A percentile compares a stretch with the other conserved stretches of the same genome.
Conservation (phyloP, 2,888 invertebrate species). For the Sinopyrophorus schimmeli region DNA sequence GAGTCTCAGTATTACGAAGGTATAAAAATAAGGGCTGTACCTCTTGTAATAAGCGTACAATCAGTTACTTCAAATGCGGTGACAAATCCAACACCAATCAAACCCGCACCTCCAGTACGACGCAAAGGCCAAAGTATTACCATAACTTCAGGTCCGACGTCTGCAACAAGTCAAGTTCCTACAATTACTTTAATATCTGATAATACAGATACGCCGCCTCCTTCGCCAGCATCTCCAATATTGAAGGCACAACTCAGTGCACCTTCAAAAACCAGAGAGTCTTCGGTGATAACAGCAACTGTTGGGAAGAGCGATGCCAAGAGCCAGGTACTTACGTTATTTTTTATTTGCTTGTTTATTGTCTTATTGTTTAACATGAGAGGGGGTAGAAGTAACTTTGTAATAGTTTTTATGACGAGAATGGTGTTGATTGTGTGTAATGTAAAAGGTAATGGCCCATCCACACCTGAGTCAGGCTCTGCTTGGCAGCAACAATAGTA, state of each 20-base stretch:
- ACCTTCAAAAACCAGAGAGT: slow-evolving; percentile 60
- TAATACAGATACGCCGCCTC: slow-evolving; percentile 45
- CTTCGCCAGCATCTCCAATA: slow-evolving; percentile 76
- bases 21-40: slow-evolving; percentile 66
- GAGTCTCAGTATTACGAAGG: slow-evolving; percentile 70
- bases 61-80: slow-evolving; percentile 42
- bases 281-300: slow-evolving; percentile 52
- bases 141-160: slow-evolving; percentile 21
- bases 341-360: slow-evolving; percentile 1
- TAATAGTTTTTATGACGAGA: not conserved
- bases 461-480: slow-evolving; percentile 66
- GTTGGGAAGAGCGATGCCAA: slow-evolving; percentile 55
- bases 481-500: slow-evolving; percentile 50
- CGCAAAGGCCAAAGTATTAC: slow-evolving; percentile 34
- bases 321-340: slow-evolving; percentile 58
- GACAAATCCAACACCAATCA: slow-evolving; percentile 30
- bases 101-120: slow-evolving; percentile 31
- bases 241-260: slow-evolving; percentile 82
- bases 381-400: not conserved
- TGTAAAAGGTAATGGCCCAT: slow-evolving; percentile 61
- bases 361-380: no score
- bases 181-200: slow-evolving; percentile 35
- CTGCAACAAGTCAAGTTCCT: slow-evolving; percentile 23
- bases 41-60: slow-evolving; percentile 58
- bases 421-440: slow-evolving; percentile 24